Percentiles rank a stretch among this genome's conserved stretches.
Conservation (phyloP, 2,888 invertebrate species). For the Agriopis marginaria region DNA sequence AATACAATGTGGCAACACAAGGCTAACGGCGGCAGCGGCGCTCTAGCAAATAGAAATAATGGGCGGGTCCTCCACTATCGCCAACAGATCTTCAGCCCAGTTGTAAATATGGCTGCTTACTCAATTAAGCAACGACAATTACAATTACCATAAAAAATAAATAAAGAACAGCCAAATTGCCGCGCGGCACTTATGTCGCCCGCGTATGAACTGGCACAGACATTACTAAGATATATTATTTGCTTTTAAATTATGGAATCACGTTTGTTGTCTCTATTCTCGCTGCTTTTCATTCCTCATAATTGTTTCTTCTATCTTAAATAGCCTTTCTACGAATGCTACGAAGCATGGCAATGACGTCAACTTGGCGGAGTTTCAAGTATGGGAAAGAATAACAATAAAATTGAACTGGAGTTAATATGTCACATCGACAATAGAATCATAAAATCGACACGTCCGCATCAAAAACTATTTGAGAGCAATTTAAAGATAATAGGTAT, state of each 20-base stretch:
- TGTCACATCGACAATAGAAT: constrained; percentile 50
- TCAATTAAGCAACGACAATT: constrained; percentile 79
- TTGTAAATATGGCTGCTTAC: constrained; percentile 74
- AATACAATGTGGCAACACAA: constrained; percentile 40
- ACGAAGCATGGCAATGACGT: constrained; percentile 19
- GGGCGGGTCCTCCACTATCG: constrained; percentile 65
- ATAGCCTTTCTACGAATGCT: constrained; percentile 30
- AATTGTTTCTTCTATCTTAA: constrained; percentile 38
- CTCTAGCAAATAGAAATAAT: constrained; percentile 74
- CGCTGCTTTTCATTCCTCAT: constrained; percentile 34
- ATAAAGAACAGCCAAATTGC: constrained; percentile 76
- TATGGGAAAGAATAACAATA: constrained; percentile 41
- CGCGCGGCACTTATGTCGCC: constrained; percentile 60
- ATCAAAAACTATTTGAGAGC: constrained; percentile 62
- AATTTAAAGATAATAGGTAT: constrained; percentile 65
- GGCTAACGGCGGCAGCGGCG: constrained; percentile 50
- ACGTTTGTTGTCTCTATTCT: constrained; percentile 48
- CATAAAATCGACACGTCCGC: constrained; percentile 61
- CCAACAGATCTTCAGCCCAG: constrained; percentile 66
- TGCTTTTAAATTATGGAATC: constrained; percentile 57
- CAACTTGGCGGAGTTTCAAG: not conserved
- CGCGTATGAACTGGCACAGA: constrained; percentile 52
- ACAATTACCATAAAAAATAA: constrained; percentile 80
- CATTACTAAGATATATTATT: constrained; percentile 60
- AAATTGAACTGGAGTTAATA: constrained; percentile 46